Percentiles rank a stretch among this genome's conserved stretches.
These are phyloP conservation scores for Triplophysa yarkandensis DNA, from an alignment of 2,797 vertebrate genomes.

Conservation along the genomic window DNA sequence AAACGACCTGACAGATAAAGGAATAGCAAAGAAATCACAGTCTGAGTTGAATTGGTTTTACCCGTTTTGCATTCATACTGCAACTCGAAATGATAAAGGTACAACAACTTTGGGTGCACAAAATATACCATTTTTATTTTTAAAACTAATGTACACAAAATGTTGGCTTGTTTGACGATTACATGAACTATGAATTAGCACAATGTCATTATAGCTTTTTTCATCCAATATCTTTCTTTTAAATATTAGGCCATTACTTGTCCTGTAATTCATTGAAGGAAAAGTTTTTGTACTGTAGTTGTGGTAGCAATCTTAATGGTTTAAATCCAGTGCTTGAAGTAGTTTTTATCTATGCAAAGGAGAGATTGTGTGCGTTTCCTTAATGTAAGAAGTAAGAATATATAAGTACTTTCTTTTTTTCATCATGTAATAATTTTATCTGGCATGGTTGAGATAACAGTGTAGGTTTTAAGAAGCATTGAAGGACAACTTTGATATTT, in stretches of 20 bases:
- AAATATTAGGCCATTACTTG: background rate
- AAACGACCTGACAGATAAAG: too few relatives aligned
- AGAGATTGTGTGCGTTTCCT: conserved; percentile 41
- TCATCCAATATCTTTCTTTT: background rate
- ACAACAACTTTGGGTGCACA: background rate
- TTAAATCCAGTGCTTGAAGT: conserved; percentile 25
- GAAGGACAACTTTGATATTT: background rate
- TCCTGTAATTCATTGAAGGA: background rate
- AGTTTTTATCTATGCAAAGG: conserved; percentile 63
- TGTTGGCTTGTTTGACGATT: background rate
- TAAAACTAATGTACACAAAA: background rate
- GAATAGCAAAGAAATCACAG: too few relatives aligned
- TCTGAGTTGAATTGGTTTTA: too few relatives aligned
- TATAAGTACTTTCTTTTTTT: conserved; percentile 4
- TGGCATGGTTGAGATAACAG: conserved; percentile 29
- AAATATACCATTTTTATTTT: too few relatives aligned
- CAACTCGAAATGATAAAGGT: too few relatives aligned
- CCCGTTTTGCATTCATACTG: too few relatives aligned
- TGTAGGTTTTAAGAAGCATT: conserved; percentile 13
- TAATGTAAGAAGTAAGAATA: conserved; percentile 2
- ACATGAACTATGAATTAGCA: background rate
- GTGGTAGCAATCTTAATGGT: conserved; percentile 26
- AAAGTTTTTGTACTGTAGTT: conserved; percentile 34
- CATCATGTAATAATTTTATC: conserved; percentile 15
- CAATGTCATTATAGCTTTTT: background rate